Percentiles rank a stretch among this genome's conserved stretches.
phyloP scores from a whole-genome alignment of 1,140 invertebrate species.

The Dolichoris vasculosae region DNA sequence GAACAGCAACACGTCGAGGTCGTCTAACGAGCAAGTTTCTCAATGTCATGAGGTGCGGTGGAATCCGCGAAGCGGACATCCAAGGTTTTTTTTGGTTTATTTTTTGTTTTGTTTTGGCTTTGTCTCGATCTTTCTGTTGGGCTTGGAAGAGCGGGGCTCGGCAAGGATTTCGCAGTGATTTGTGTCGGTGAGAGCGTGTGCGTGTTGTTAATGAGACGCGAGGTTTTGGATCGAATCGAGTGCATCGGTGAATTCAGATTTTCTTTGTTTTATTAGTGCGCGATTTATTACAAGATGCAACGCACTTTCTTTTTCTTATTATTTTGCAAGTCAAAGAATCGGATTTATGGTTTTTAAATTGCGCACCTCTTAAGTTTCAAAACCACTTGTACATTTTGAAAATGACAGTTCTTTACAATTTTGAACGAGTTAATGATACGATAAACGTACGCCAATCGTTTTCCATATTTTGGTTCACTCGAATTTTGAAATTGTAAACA shows the following conservation, averaged over 20 bases:
- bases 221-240: neutral
- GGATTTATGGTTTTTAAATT: neutral
- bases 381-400: neutral
- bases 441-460: neutral
- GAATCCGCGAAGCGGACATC: neutral
- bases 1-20: slow-evolving; percentile 73
- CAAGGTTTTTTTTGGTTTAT: neutral
- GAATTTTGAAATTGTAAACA: neutral
- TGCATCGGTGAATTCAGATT: neutral
- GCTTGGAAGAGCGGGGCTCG: neutral
- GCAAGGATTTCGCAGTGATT: neutral
- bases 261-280: neutral
- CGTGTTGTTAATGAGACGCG: neutral
- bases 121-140: neutral
- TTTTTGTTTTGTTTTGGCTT: neutral
- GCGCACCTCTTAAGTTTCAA: neutral
- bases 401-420: neutral
- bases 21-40: slow-evolving; percentile 64
- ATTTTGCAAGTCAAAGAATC: neutral
- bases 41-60: neutral
- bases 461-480: neutral
- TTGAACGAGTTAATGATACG: neutral
- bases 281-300: neutral
- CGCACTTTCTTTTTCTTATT: neutral
- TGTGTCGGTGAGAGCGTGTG: neutral